phyloP scores from a whole-genome alignment of 2,888 invertebrate species.

The Nomada fabriciana region DNA sequence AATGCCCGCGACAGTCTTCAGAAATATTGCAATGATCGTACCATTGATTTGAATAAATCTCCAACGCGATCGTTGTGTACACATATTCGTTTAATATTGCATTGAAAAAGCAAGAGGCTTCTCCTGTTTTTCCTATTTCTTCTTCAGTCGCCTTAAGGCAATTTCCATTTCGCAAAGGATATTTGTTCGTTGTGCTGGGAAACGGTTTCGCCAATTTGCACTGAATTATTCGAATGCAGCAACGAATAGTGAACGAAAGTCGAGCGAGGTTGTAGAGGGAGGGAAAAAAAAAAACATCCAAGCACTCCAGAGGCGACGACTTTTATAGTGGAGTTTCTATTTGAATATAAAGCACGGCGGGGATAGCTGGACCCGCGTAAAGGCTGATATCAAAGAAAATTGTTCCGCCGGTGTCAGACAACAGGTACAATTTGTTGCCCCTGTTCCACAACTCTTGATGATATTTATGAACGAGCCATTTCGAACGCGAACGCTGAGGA shows the following conservation, averaged over 20 bases:
- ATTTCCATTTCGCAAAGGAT: background rate
- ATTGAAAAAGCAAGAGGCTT: too few species aligned
- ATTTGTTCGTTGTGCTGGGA: background rate
- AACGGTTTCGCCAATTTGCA: background rate
- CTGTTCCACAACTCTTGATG: background rate
- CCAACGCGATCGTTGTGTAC: too few species aligned
- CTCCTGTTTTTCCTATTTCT: too few species aligned
- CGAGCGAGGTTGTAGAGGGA: background rate
- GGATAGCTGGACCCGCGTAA: background rate
- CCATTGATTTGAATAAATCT: too few species aligned
- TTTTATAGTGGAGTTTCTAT: slow-evolving; percentile 22
- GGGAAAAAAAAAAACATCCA: too few species aligned
- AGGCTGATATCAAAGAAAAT: slow-evolving; percentile 3
- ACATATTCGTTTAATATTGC: background rate
- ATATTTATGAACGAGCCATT: slow-evolving; percentile 28
- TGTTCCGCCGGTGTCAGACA: slow-evolving; percentile 30
- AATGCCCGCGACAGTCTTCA: too few species aligned
- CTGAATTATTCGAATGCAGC: background rate
- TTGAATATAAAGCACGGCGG: slow-evolving; percentile 39
- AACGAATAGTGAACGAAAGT: too few species aligned
- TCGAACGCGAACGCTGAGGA: background rate
- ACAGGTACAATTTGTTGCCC: slow-evolving; percentile 43
- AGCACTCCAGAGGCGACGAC: background rate
- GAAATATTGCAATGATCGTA: too few species aligned
- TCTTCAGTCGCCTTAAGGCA: too few species aligned